Evolutionary conservation across 2,888 invertebrate species (phyloP).

Genomic region (Pteria penguin): DNA sequence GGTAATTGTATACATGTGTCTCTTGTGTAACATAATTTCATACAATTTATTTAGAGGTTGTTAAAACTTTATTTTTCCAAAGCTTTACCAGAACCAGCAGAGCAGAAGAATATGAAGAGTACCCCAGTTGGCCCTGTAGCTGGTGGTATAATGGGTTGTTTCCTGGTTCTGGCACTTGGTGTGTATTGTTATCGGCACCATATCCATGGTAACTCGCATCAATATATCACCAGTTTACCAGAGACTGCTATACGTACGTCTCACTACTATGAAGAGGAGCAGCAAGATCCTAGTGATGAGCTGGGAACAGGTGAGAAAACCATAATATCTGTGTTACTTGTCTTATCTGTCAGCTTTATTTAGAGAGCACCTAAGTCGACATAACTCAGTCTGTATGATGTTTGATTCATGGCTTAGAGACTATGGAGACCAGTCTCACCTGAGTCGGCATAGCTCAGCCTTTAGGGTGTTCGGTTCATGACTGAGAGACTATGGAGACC

Average conservation of each 20-base stretch:
- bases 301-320: conserved; percentile 65
- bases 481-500: too few relatives aligned
- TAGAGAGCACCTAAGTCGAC: too few relatives aligned
- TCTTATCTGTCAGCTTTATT: neutral
- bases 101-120: conserved; percentile 67
- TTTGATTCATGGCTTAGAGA: too few relatives aligned
- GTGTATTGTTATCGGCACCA: conserved; percentile 88
- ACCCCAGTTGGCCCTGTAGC: conserved; percentile 92
- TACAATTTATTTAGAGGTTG: too few relatives aligned
- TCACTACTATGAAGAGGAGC: conserved; percentile 80
- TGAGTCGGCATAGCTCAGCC: too few relatives aligned
- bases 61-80: too few relatives aligned
- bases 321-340: too few relatives aligned
- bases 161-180: conserved; percentile 89
- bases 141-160: conserved; percentile 90
- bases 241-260: conserved; percentile 79
- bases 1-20: too few relatives aligned
- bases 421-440: too few relatives aligned
- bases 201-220: conserved; percentile 76
- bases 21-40: too few relatives aligned
- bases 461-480: too few relatives aligned
- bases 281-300: conserved; percentile 76
- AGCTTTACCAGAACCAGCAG: conserved; percentile 60
- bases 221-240: conserved; percentile 76
- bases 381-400: too few relatives aligned